Evolutionary conservation across 2,797 vertebrate genomes (phyloP).

Genomic region (Argentina silus): DNA sequence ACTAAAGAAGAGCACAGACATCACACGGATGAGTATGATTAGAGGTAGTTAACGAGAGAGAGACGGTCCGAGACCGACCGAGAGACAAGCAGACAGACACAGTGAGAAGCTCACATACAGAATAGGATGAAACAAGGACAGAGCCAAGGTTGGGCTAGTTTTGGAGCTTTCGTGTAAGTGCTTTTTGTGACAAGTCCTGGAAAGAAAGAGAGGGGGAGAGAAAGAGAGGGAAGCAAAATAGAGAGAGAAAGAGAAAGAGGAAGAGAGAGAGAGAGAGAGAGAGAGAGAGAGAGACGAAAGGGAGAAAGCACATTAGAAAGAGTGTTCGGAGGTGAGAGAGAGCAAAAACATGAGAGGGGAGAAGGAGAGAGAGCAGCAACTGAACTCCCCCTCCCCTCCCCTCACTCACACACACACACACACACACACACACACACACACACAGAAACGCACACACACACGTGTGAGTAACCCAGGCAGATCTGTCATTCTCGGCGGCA

Average conservation of each 20-base stretch:
- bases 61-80: no score
- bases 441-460: no score
- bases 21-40: neutral
- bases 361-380: slow-evolving; percentile 9
- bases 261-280: slow-evolving; percentile 7
- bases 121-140: neutral
- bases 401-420: slow-evolving; percentile 4
- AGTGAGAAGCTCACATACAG: neutral
- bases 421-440: slow-evolving; percentile 23
- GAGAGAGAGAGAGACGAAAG: slow-evolving; percentile 18
- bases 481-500: slow-evolving; percentile 68
- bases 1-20: neutral
- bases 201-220: no score
- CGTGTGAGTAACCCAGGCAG: slow-evolving; percentile 61
- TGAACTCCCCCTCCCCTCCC: slow-evolving; percentile 17
- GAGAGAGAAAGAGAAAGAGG: slow-evolving; percentile 3
- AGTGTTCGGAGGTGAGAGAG: slow-evolving; percentile 37
- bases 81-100: no score
- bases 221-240: no score
- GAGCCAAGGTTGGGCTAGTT: no score
- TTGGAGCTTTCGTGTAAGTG: neutral
- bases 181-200: no score
- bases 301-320: slow-evolving; percentile 34
- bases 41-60: neutral
- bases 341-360: slow-evolving; percentile 60